Conservation (phyloP, 2,797 vertebrate species). For the Schizopygopsis malacanthus region DNA sequence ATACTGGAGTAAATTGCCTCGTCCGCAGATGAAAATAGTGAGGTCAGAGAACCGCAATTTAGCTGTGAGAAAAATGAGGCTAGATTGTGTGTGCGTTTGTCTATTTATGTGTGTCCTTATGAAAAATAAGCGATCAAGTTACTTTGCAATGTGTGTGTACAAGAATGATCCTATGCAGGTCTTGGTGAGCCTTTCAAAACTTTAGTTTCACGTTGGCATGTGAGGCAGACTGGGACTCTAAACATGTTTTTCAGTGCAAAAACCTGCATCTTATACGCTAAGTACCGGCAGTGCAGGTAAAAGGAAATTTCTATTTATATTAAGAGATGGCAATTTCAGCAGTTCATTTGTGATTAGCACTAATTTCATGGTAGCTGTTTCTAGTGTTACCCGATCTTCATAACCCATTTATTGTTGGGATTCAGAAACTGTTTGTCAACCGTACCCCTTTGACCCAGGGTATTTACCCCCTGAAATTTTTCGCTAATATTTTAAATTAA, state of each 20-base stretch:
- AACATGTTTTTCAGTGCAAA: not conserved
- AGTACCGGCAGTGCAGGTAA: not conserved
- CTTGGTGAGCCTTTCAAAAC: not conserved
- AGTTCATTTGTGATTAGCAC: not conserved
- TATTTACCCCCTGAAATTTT: not conserved
- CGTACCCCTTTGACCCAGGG: not conserved
- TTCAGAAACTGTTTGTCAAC: not conserved
- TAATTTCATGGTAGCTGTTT: not conserved
- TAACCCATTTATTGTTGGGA: not conserved
- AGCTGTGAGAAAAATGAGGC: slow-evolving; percentile 9
- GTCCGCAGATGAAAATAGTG: slow-evolving; percentile 20
- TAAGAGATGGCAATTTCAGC: not conserved
- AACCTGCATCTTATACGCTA: not conserved
- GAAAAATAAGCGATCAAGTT: slow-evolving; percentile 25
- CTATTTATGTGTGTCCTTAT: not conserved
- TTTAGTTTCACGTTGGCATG: not conserved
- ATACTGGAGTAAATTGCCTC: not conserved
- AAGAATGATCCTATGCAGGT: not conserved
- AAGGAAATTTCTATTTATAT: not conserved
- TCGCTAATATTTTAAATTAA: not conserved
- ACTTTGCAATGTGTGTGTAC: not conserved
- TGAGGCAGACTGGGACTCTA: not conserved
- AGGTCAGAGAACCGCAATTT: slow-evolving; percentile 7
- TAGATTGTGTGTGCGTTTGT: slow-evolving; percentile 17
- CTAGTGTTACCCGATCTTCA: not conserved